A percentile compares a stretch with the other conserved stretches of the same genome.
phyloP scores from a whole-genome alignment of 2,888 invertebrate genomes.

The Mythimna impura region DNA sequence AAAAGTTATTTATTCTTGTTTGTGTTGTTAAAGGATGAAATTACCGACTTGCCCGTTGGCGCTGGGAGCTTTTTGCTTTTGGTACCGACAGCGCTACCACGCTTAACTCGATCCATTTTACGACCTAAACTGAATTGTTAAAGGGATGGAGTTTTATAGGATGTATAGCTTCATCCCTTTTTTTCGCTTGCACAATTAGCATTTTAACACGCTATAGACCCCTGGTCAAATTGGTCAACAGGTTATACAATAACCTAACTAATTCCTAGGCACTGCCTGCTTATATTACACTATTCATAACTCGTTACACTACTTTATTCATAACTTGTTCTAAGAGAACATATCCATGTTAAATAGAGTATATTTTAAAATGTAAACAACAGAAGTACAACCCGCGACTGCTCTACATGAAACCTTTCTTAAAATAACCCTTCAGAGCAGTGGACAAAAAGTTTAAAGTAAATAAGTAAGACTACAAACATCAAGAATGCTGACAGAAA shows the following conservation, averaged over 20 bases:
- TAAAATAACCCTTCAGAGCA: conserved; percentile 15
- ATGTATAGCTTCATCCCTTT: too few species aligned
- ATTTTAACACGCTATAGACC: too few species aligned
- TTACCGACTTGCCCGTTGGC: too few species aligned
- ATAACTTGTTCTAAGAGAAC: not conserved
- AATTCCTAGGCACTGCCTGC: not conserved
- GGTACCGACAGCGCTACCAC: too few species aligned
- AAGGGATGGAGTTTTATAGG: too few species aligned
- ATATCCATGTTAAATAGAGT: not conserved
- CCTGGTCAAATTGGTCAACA: too few species aligned
- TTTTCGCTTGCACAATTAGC: too few species aligned
- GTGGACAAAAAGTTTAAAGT: not conserved
- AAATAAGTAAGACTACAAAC: conserved; percentile 16
- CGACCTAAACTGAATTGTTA: too few species aligned
- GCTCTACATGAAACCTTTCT: conserved; percentile 15
- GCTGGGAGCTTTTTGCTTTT: too few species aligned
- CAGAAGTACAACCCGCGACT: not conserved
- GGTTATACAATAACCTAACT: not conserved
- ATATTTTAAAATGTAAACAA: conserved; percentile 14
- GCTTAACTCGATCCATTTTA: too few species aligned
- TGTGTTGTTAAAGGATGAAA: too few species aligned
- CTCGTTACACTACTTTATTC: not conserved
- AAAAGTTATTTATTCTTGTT: too few species aligned
- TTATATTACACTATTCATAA: not conserved
- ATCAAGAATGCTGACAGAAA: conserved; percentile 23